Base-by-base conservation (phyloP, 2,113 vertebrate species). In the Mionectes macconnelli region DNA sequence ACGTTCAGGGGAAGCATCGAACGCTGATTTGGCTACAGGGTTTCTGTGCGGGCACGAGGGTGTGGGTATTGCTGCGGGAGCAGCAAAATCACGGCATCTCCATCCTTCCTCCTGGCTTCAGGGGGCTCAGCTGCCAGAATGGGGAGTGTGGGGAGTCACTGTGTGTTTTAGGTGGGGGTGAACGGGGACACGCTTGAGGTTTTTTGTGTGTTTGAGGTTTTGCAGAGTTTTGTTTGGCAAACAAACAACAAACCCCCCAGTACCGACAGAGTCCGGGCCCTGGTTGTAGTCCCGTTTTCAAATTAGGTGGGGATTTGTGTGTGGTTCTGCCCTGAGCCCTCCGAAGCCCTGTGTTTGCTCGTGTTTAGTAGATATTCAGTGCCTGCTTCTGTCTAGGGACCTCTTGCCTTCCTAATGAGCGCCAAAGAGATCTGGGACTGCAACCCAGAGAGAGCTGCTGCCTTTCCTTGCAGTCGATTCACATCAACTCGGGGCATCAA, bases 231-330 rank as follows among this genome's bases (percentile, higher is more conserved):
- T 42, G 12, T 15, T 63, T 50, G 21, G n/a, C 24, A 20, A 53
- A 47, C 2, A 24, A 53, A n/a, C 19, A 19, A 8, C 14, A 24
- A 14, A 49, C 10, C 47, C 62, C 42, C 10, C 56, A 4, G 20
- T 37, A n/a, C 1, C 4, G 9, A 17, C 39, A 20, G 59, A 24
- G 3, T 1, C 3, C 5, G 0, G 10, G 27, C 27, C 42, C 59
- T 27, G 33, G 2, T 9, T 3, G 0, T 1, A 6, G 33, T 1
- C 8, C 42, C 45, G 35, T 6, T 47, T n/a, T 2, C 39, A 21
- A 1, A 19, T 2, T 1, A 22, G n/a, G 2, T 4, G 35, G 19
- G 35, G 30, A 1, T 42, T 30, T n/a, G 25, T 14, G 25, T 1
- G 0, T 6, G 18, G 30, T 11, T 73, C 49, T 80, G 57, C 37